Base-by-base conservation (phyloP, 2,888 invertebrate genomes). In the Melanchra persicariae region DNA sequence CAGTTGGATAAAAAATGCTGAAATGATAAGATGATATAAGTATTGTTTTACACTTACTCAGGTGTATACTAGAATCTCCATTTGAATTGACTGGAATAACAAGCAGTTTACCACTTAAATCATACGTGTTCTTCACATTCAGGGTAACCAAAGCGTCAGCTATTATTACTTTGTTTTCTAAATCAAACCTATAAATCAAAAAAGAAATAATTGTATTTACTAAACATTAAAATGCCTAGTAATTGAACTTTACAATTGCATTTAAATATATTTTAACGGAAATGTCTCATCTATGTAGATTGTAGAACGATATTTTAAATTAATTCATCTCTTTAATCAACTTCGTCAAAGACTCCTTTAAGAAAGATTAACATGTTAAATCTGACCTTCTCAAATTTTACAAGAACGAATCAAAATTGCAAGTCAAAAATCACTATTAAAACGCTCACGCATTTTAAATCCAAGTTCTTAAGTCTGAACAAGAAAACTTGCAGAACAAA, bases 61-160 rank as follows among this genome's bases (percentile, higher is more conserved):
- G 77, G 72, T 89, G 90, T 47, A 94, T 92, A 47, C 89, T 88
- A 19, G 92, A 86, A 75, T 93, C 90, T 0, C 94, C 93, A 65
- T 88, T 87, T 3, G 93, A 93, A 67, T 87, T 90, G 2, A 94
- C 84, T 8, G 93, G 92, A 34, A 93, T 49, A 34, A 91, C 66
- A 19, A 93, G 80, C 17, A 93, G 82, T 79, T 90, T 91, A 17
- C 93, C 93, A 72, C 88, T 92, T n/a, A 94, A 85, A 6, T 94
- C 93, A 63, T 94, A 93, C 12, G 86, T 88, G 70, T 91, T 92
- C 54, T 89, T 87, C 1, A 94, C 93, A 71, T 92, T 90, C 60
- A 93, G 85, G 73, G 87, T 94, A 0, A 94, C 91, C 26, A 92
- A 57, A 9, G 91, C 90, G 47, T 93, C 91, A 0, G 91, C 88